These are phyloP conservation scores for Aplochiton taeniatus DNA, from an alignment of 2,797 vertebrate genomes.

Conservation along the genomic window DNA sequence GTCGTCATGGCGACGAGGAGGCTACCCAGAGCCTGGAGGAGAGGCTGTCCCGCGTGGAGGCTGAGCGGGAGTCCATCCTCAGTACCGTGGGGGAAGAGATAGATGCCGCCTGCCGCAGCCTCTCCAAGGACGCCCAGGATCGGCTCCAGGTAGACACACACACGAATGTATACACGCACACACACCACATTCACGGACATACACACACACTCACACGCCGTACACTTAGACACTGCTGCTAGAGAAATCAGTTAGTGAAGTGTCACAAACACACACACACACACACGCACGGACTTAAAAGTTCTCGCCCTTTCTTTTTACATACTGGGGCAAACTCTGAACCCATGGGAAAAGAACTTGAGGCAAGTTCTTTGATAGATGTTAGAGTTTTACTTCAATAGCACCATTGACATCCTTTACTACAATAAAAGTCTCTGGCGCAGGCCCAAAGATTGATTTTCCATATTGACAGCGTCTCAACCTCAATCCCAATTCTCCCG, in stretches of 20 bases:
- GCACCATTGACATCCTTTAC: too few relatives aligned
- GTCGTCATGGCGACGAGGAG: conserved; percentile 72
- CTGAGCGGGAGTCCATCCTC: conserved; percentile 84
- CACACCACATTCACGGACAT: conserved; percentile 5
- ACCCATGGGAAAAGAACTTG: too few relatives aligned
- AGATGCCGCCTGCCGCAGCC: conserved; percentile 80
- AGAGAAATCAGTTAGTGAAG: too few relatives aligned
- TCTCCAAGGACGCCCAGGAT: conserved; percentile 80
- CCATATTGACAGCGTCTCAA: too few relatives aligned
- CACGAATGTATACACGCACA: neutral
- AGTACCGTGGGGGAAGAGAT: conserved; percentile 83
- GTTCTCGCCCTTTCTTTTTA: too few relatives aligned
- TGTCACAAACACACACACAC: neutral
- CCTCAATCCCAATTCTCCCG: too few relatives aligned
- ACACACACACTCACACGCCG: conserved; percentile 3
- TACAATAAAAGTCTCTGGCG: too few relatives aligned
- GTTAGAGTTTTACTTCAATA: too few relatives aligned
- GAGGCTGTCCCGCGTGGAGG: conserved; percentile 78
- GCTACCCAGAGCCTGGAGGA: conserved; percentile 76
- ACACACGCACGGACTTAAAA: neutral
- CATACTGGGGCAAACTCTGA: too few relatives aligned
- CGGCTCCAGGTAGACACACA: conserved; percentile 83
- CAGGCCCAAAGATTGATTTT: too few relatives aligned
- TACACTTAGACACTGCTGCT: neutral
- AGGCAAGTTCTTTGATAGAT: too few relatives aligned